Percentiles rank a stretch among this genome's conserved stretches.
Conservation (phyloP, 2,113 vertebrate species). For the Coracopsis vasa region DNA sequence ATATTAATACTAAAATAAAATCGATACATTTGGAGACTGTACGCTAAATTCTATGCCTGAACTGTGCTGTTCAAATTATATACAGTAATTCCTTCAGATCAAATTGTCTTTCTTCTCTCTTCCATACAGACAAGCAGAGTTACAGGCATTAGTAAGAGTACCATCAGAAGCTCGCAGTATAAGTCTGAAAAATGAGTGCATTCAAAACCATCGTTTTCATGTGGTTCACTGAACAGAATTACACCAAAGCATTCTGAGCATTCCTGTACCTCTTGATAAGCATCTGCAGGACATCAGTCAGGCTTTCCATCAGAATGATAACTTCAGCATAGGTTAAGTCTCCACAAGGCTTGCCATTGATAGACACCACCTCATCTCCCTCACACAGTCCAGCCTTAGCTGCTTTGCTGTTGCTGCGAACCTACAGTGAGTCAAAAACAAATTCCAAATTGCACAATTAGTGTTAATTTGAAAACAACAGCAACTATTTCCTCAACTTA, state of each 20-base stretch:
- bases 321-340: slow-evolving; percentile 86
- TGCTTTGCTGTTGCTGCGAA: slow-evolving; percentile 81
- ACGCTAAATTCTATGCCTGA: neutral
- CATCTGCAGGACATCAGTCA: slow-evolving; percentile 85
- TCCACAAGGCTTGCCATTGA: slow-evolving; percentile 87
- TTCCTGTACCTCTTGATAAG: slow-evolving; percentile 88
- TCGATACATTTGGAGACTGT: neutral
- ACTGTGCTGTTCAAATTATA: neutral
- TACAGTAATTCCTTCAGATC: neutral
- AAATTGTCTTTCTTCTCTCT: neutral
- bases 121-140: neutral
- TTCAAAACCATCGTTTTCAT: neutral
- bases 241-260: neutral
- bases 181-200: neutral
- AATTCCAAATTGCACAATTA: neutral
- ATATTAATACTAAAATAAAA: neutral
- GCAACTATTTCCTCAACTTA: neutral
- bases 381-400: slow-evolving; percentile 84
- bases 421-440: slow-evolving; percentile 54
- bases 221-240: neutral
- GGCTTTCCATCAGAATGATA: slow-evolving; percentile 80
- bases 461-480: neutral
- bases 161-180: neutral
- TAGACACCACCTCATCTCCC: slow-evolving; percentile 89
- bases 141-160: neutral